phyloP scores from a whole-genome alignment of 2,113 vertebrate genomes.

The Halichoeres trimaculatus region DNA sequence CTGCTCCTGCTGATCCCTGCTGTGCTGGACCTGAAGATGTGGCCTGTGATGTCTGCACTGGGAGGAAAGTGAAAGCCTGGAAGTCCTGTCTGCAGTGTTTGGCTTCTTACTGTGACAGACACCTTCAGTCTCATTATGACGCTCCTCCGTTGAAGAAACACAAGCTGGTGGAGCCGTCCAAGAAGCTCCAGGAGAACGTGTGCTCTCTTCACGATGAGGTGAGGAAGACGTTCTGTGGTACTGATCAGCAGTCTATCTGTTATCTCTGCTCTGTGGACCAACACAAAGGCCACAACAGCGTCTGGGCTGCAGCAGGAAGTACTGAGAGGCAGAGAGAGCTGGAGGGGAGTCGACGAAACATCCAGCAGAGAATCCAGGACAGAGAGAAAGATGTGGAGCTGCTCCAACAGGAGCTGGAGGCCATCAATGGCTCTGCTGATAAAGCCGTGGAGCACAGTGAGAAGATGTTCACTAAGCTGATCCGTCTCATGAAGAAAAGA shows the following conservation, averaged over 20 bases:
- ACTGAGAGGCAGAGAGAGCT: conserved; percentile 5
- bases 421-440: too few relatives aligned
- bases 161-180: conserved; percentile 20
- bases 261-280: too few relatives aligned
- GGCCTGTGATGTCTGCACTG: too few relatives aligned
- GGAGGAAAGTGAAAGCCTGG: conserved; percentile 1
- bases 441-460: neutral
- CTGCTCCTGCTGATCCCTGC: conserved; percentile 14
- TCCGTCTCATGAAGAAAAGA: too few relatives aligned
- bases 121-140: conserved; percentile 11
- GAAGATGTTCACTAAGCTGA: neutral
- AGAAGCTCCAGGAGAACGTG: conserved; percentile 24
- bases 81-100: neutral
- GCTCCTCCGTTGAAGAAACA: neutral
- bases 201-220: conserved; percentile 28
- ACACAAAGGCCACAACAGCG: conserved; percentile 21
- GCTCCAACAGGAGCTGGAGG: too few relatives aligned
- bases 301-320: conserved; percentile 23
- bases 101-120: neutral
- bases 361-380: too few relatives aligned
- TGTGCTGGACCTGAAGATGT: neutral
- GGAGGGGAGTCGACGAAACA: neutral
- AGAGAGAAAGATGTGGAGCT: too few relatives aligned
- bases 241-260: conserved; percentile 27
- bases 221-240: conserved; percentile 30